Evolutionary conservation across 2,797 vertebrate species (phyloP).

Genomic region (Arrhamphus sclerolepis): DNA sequence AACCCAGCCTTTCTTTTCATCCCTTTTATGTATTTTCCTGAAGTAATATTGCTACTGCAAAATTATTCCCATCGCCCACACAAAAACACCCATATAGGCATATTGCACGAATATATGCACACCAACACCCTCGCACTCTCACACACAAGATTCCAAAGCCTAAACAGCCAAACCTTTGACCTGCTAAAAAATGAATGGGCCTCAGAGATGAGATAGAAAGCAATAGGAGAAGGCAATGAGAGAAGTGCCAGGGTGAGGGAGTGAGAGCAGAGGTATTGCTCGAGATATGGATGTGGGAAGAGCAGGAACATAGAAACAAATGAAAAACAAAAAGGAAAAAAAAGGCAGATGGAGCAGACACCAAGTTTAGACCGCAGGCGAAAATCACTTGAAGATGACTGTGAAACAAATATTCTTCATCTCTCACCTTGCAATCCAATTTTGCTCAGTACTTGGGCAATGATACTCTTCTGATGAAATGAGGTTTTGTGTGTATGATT

Average conservation of each 20-base stretch:
- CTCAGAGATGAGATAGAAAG: constrained; percentile 64
- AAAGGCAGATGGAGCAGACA: background rate
- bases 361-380: constrained; percentile 9
- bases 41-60: constrained; percentile 62
- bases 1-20: constrained; percentile 31
- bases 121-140: constrained; percentile 15
- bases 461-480: no score
- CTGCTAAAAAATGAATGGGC: constrained; percentile 74
- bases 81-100: constrained; percentile 32
- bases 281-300: constrained; percentile 31
- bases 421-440: constrained; percentile 5
- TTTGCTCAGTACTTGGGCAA: background rate
- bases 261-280: constrained; percentile 33
- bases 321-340: background rate
- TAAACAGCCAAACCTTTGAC: constrained; percentile 64
- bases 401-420: constrained; percentile 33
- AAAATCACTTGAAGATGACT: constrained; percentile 18
- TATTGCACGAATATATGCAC: constrained; percentile 30
- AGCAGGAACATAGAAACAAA: constrained; percentile 26
- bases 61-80: constrained; percentile 56
- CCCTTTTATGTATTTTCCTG: constrained; percentile 68
- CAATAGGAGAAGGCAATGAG: constrained; percentile 54
- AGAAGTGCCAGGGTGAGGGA: constrained; percentile 29
- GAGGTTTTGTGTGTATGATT: constrained; percentile 20
- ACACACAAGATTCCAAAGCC: constrained; percentile 42